A percentile compares a stretch with the other conserved stretches of the same genome.
Evolutionary conservation across 2,888 invertebrate genomes (phyloP).

Genomic region (Antheraea assamensis): DNA sequence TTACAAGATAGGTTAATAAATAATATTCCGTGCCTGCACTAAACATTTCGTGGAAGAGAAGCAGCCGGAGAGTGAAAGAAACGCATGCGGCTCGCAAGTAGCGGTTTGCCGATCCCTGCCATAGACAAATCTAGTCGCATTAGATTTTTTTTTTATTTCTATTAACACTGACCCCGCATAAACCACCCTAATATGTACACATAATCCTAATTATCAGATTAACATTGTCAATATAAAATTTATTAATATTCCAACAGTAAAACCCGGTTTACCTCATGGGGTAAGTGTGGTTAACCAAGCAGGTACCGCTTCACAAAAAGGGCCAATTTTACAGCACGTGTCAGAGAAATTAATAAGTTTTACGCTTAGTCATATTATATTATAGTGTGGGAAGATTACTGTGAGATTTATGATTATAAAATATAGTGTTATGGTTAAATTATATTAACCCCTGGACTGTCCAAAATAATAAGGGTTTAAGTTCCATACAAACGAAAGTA

Average conservation of each 20-base stretch:
- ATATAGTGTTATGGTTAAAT: not conserved
- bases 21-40: too few species aligned
- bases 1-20: too few species aligned
- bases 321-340: constrained; percentile 60
- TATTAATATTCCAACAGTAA: not conserved
- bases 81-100: too few species aligned
- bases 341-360: constrained; percentile 48
- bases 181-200: not conserved
- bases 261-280: not conserved
- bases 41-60: too few species aligned
- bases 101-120: too few species aligned
- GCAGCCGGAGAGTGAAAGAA: too few species aligned
- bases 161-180: not conserved
- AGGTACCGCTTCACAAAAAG: constrained; percentile 22
- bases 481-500: too few species aligned
- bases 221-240: not conserved
- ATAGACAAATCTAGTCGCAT: not conserved
- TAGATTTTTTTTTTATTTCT: not conserved
- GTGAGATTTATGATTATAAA: not conserved
- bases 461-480: too few species aligned
- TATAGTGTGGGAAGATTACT: constrained; percentile 46
- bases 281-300: not conserved
- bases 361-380: constrained; percentile 48
- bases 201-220: not conserved
- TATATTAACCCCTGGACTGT: too few species aligned